Evolutionary conservation across 2,888 invertebrate genomes (phyloP).

Genomic region (Rhagonycha lutea): DNA sequence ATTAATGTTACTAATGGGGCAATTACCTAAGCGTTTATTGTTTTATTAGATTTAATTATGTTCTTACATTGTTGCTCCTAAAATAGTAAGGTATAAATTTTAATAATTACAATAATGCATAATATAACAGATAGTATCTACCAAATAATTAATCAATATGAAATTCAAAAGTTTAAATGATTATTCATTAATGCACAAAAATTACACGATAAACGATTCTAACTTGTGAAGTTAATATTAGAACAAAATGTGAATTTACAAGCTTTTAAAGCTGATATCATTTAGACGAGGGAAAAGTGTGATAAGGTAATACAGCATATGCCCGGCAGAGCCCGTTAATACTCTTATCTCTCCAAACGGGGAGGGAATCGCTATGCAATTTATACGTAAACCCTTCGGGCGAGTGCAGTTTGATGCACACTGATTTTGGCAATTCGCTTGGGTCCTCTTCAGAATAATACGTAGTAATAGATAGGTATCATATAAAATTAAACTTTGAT

Average conservation of each 20-base stretch:
- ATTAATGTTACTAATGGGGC: constrained; percentile 12
- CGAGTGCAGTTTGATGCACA: constrained; percentile 31
- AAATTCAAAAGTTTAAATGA: not conserved
- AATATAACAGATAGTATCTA: not conserved
- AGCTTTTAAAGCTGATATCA: constrained; percentile 16
- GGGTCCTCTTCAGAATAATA: constrained; percentile 28
- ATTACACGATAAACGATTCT: not conserved
- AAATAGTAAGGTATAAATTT: not conserved
- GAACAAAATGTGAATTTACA: constrained; percentile 5
- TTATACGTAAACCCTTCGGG: constrained; percentile 37
- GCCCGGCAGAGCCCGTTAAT: constrained; percentile 49
- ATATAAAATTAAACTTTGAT: not conserved
- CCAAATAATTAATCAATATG: not conserved
- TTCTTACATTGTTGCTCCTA: not conserved
- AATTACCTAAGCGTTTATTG: constrained; percentile 2
- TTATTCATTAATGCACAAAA: not conserved
- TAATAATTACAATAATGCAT: not conserved
- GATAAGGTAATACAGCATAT: constrained; percentile 48
- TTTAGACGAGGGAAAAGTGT: constrained; percentile 24
- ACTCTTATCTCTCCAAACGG: constrained; percentile 47
- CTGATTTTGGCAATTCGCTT: constrained; percentile 34
- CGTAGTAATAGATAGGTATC: not conserved
- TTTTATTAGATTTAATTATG: constrained; percentile 2
- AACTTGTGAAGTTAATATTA: not conserved
- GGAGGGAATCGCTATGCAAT: constrained; percentile 37